A percentile compares a stretch with the other conserved stretches of the same genome.
These are phyloP conservation scores for Drosophila paranaensis DNA, from an alignment of 2,888 invertebrate genomes.

Conservation along the genomic window DNA sequence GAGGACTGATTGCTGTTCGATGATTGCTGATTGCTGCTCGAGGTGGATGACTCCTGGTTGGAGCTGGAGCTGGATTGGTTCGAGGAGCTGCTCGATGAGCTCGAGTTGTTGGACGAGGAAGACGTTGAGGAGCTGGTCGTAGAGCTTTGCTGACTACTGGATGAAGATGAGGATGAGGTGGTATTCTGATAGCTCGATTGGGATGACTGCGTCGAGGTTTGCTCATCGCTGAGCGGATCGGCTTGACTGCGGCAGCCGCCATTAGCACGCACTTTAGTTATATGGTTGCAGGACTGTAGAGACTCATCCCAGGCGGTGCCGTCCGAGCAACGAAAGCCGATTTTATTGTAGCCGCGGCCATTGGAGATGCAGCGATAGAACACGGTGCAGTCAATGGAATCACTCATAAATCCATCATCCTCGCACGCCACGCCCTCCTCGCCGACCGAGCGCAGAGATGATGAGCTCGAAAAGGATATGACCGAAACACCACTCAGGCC, in stretches of 20 bases:
- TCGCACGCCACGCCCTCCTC: conserved; percentile 85
- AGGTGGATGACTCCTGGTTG: conserved; percentile 51
- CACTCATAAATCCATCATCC: conserved; percentile 90
- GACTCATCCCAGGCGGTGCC: conserved; percentile 92
- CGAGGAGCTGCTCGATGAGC: conserved; percentile 50
- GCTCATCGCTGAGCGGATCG: conserved; percentile 61
- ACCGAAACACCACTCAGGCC: conserved; percentile 83
- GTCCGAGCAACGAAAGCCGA: conserved; percentile 90
- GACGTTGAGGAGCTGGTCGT: conserved; percentile 62
- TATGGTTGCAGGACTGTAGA: conserved; percentile 89
- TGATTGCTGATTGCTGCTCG: conserved; percentile 52
- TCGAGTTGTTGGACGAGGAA: conserved; percentile 47
- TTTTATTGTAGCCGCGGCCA: conserved; percentile 87
- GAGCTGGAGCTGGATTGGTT: conserved; percentile 54
- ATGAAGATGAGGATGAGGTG: conserved; percentile 67
- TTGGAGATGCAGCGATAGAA: conserved; percentile 91
- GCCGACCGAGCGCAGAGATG: conserved; percentile 72
- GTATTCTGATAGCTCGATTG: conserved; percentile 68
- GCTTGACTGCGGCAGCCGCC: conserved; percentile 83
- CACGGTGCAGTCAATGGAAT: conserved; percentile 89
- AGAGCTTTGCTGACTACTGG: conserved; percentile 73
- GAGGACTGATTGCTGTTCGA: conserved; percentile 46
- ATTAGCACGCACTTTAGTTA: conserved; percentile 87
- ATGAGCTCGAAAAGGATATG: conserved; percentile 83
- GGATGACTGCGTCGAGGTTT: conserved; percentile 74